phyloP scores from a whole-genome alignment of 2,888 invertebrate species.

The Aleiodes testaceus region DNA sequence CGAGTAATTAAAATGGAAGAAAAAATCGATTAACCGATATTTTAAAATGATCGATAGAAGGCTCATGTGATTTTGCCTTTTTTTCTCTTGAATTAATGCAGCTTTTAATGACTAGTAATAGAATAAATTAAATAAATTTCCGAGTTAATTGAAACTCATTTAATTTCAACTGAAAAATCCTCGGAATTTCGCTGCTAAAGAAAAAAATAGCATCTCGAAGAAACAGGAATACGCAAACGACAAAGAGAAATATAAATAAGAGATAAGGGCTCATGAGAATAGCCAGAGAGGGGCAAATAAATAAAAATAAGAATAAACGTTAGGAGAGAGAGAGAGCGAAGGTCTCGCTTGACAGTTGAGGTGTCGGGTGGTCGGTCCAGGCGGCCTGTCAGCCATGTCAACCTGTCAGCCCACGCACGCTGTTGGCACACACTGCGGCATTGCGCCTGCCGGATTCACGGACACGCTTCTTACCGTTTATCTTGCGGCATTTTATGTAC shows the following conservation, averaged over 20 bases:
- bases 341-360: conserved; percentile 67
- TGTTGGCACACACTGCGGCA: conserved; percentile 57
- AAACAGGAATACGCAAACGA: not conserved
- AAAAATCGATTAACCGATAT: too few species aligned
- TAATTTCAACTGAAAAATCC: not conserved
- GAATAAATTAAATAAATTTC: not conserved
- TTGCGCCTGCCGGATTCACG: conserved; percentile 43
- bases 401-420: conserved; percentile 71
- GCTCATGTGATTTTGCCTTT: too few species aligned
- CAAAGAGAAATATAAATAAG: conserved; percentile 21
- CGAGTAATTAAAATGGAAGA: too few species aligned
- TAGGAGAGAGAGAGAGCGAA: conserved; percentile 61
- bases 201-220: not conserved
- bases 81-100: too few species aligned
- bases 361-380: conserved; percentile 70
- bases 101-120: too few species aligned
- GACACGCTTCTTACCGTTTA: conserved; percentile 38
- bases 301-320: conserved; percentile 39
- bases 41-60: too few species aligned
- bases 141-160: conserved; percentile 45
- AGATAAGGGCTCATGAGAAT: conserved; percentile 16
- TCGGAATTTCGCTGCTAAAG: not conserved
- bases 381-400: conserved; percentile 69
- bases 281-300: not conserved
- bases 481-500: not conserved